Base-by-base conservation (phyloP, 2,113 vertebrate species). In the Riparia riparia region DNA sequence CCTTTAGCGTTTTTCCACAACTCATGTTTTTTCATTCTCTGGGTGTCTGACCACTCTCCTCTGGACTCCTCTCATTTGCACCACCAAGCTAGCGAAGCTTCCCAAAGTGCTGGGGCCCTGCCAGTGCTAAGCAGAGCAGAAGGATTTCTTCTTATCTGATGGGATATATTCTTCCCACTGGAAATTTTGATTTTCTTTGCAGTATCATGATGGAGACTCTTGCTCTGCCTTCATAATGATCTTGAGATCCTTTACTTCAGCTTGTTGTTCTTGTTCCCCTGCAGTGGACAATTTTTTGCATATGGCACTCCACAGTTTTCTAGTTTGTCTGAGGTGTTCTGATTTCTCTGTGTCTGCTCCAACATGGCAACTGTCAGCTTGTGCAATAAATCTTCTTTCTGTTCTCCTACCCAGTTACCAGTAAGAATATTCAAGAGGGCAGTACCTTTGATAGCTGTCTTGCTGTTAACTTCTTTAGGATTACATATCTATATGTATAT, bases 21-120 rank as follows among this genome's bases (percentile, higher is more conserved):
- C 5, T 64, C 17, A 2, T 7, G 5, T 37, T 39, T 80, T 79
- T 66, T 54, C 3, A 2, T 9, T n/a, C 9, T 82, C 10, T 44
- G 31, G 10, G 5, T 32, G 18, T 29, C 20, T 63, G 31, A 24
- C 17, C 0, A 0, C 32, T 78, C 20, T 70, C 14, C 22, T 61
- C 28, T 32, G 7, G 5, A 16, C 15, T 61, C 7, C 14, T 73
- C 42, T 71, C 14, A 21, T 28, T 60, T 21, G 24, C 18, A 63
- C 2, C 13, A 34, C 2, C 13, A 34, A 60, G 10, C 15, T 65
- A 12, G 37, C 24, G 12, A 22, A 57, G 14, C 24, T 49, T 32
- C 17, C 17, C 12, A 47, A 3, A 5, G 13, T 28, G 10, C 31
- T 70, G 60, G 19, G 8, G 10, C 24, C 10, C 7, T 68, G 21